Conservation (phyloP, 2,888 invertebrate genomes). For the Scrobipalpa atriplicella region DNA sequence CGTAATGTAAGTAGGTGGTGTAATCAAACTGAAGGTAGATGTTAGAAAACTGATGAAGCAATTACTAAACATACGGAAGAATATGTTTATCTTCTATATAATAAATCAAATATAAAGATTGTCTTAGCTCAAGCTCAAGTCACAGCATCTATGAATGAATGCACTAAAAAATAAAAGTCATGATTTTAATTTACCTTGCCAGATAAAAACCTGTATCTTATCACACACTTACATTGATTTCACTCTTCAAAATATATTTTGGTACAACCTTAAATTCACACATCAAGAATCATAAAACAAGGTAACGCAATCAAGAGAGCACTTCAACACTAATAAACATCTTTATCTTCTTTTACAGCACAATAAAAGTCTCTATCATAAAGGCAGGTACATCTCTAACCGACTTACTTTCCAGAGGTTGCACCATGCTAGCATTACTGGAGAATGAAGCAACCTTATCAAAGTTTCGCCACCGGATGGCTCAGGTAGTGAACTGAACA, state of each 20-base stretch:
- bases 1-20: slow-evolving; percentile 32
- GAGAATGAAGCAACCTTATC: slow-evolving; percentile 57
- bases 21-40: not conserved
- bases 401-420: slow-evolving; percentile 39
- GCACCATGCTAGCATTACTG: slow-evolving; percentile 44
- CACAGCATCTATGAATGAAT: too few species aligned
- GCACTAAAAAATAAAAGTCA: too few species aligned
- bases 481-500: slow-evolving; percentile 42
- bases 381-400: slow-evolving; percentile 22
- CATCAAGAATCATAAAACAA: not conserved
- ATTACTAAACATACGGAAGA: not conserved
- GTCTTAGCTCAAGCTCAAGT: too few species aligned
- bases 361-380: slow-evolving; percentile 22
- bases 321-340: not conserved
- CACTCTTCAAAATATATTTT: not conserved
- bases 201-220: not conserved
- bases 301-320: not conserved
- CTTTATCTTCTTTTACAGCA: slow-evolving; percentile 12
- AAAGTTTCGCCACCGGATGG: slow-evolving; percentile 57
- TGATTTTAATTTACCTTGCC: not conserved
- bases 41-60: slow-evolving; percentile 14
- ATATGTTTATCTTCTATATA: not conserved
- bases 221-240: not conserved
- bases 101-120: too few species aligned
- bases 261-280: not conserved